phyloP scores from a whole-genome alignment of 2,888 invertebrate species.

The Cheilosia vulpina region DNA sequence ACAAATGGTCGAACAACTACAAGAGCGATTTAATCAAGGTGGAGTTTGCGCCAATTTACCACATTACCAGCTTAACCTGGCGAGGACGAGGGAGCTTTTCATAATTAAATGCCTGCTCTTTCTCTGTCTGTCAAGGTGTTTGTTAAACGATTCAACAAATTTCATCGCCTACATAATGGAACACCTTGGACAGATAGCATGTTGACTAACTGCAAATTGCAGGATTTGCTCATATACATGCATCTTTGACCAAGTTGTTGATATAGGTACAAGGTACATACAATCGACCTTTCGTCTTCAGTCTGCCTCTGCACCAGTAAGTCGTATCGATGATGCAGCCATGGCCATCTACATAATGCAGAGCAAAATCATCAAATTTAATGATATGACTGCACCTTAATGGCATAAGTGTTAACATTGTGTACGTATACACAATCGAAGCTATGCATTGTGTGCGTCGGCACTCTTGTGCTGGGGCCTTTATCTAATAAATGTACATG shows the following conservation, averaged over 20 bases:
- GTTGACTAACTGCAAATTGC: constrained; percentile 34
- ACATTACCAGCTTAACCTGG: neutral
- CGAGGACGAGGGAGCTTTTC: constrained; percentile 11
- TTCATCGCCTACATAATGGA: constrained; percentile 34
- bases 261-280: neutral
- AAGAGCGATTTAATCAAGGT: constrained; percentile 21
- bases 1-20: constrained; percentile 15
- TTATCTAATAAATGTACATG: constrained; percentile 16
- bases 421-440: neutral
- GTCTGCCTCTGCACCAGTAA: neutral
- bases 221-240: neutral
- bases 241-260: neutral
- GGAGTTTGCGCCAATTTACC: neutral
- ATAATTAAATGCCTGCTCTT: constrained; percentile 41
- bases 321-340: too few relatives aligned
- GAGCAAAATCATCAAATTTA: constrained; percentile 36
- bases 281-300: neutral
- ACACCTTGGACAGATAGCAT: constrained; percentile 10
- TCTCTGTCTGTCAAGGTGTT: constrained; percentile 43
- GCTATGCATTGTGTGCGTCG: neutral
- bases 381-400: constrained; percentile 45
- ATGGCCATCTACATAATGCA: neutral
- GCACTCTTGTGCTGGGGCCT: neutral
- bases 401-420: constrained; percentile 32
- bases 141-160: constrained; percentile 44